Evolutionary conservation across 2,888 invertebrate genomes (phyloP), one percentile per base, ranked within the genome.

Genomic region (Parnassius orleans): DNA sequence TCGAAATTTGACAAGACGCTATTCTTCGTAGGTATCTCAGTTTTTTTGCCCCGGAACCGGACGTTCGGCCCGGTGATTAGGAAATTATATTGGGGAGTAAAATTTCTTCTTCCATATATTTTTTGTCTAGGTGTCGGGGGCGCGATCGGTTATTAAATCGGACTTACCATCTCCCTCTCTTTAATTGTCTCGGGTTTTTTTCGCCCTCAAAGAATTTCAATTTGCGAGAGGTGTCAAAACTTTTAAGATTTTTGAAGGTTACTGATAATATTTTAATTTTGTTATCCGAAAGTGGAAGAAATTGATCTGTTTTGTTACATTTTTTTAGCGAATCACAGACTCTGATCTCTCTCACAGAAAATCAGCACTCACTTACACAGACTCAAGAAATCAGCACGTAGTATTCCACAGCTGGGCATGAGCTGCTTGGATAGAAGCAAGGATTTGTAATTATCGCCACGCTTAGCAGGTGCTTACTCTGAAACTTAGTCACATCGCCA

Each of bases 91-190:
- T 84, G 88, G 82, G 84, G 81, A 78, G 78, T 72, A 74, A 76
- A 78, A 78, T 76, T 81, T 82, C 79, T 83, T 80, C 77, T 71
- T 66, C 67, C 66, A 73, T 51, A 69, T 69, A 66, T 80, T 79
- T 81, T 83, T 80, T 81, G 78, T 73, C 72, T 73, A 85, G 86
- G 86, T 86, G 89, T 85, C 81, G 77, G 72, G 67, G 67, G 72
- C 77, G 67, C 83, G 81, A 87, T 89, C 89, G 88, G 86, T 89
- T 90, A 90, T 91, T 90, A 90, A 90, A 87, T 84, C 75, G 83
- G 87, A 83, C 90, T 89, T 83, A 84, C 73, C 72, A 73, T 70
- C 74, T 72, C 79, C 78, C 75, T 79, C 73, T 70, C 79, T 84
- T 87, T 84, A 86, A 86, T 85, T 86, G 84, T 80, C 73, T 73